A percentile compares a stretch with the other conserved stretches of the same genome.
Conservation (phyloP, 2,888 invertebrate species). For the Minunthozetes semirufus region DNA sequence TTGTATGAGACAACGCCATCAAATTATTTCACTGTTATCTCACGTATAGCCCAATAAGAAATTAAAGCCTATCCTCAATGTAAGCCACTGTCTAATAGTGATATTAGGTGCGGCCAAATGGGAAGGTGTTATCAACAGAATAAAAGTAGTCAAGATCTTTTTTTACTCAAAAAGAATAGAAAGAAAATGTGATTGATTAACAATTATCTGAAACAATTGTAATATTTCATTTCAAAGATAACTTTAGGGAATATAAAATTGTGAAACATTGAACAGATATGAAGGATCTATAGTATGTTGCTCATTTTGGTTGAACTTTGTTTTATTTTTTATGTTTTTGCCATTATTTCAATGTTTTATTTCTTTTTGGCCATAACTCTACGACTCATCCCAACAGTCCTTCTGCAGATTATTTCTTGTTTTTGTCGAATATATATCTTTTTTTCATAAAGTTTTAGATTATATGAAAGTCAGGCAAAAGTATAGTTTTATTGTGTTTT, state of each 20-base stretch:
- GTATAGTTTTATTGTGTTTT: neutral
- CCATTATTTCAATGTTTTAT: neutral
- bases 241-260: too few species aligned
- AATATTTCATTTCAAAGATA: too few species aligned
- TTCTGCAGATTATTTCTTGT: neutral
- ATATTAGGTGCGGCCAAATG: too few species aligned
- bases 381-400: neutral
- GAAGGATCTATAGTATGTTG: too few species aligned
- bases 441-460: constrained; percentile 10
- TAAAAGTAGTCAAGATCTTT: too few species aligned
- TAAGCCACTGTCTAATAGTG: neutral
- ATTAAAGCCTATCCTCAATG: neutral
- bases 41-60: constrained; percentile 3
- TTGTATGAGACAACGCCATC: neutral
- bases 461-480: constrained; percentile 5
- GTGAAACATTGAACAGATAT: too few species aligned
- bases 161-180: too few species aligned
- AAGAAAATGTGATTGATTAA: too few species aligned
- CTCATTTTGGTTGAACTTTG: too few species aligned
- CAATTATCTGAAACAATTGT: too few species aligned
- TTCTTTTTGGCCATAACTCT: neutral
- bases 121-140: too few species aligned
- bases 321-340: neutral
- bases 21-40: neutral
- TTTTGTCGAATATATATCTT: neutral